Evolutionary conservation across 2,888 invertebrate genomes (phyloP), one percentile per base, ranked within the genome.

Genomic region (Augiades crinisus): DNA sequence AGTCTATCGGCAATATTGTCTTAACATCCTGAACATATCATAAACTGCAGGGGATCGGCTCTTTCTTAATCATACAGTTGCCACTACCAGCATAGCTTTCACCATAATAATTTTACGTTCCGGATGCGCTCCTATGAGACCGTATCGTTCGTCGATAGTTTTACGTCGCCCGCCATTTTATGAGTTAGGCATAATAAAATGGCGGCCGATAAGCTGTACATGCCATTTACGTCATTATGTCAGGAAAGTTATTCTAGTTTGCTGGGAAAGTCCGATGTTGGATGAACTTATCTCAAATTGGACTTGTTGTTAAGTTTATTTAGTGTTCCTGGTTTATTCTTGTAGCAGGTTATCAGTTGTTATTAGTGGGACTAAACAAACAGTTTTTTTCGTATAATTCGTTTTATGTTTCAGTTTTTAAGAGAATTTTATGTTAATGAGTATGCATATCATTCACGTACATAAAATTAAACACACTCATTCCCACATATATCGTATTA

Each of bases 161-260:
- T 8, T 17, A 8, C 34, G 34, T 10, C 27, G 36, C 22, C 36
- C 19, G 50, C 41, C 41, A 50, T 50, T 50, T 41, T 19, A 34
- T 43, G 43, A 36, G 34, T 43, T 50, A 34, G 41, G 17, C 43
- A 36, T 43, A 43, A 36, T 36, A 50, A 50, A 50, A 50, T 50
- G 50, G 43, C 43, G 17, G 19, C 19, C 19, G 41, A 43, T 43
- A 43, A 43, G 30, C 37, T 31, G n/a, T 14, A 12, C 31, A 21
- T 12, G 43, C 41, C 34, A 10, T 41, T 43, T 43, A 50, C 27
- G 43, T 41, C 49, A 50, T 50, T 43, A 43, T 12, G 36, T 43
- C 41, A 41, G n/a, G 31, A 21, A 12, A 21, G 13, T 33, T 13
- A 33, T 21, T 38, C 10, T 8, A 31, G 31, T 34, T 47, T 33